Evolutionary conservation across 2,797 vertebrate species (phyloP), one percentile per base, ranked within the genome.

Genomic region (Carcharodon carcharias): DNA sequence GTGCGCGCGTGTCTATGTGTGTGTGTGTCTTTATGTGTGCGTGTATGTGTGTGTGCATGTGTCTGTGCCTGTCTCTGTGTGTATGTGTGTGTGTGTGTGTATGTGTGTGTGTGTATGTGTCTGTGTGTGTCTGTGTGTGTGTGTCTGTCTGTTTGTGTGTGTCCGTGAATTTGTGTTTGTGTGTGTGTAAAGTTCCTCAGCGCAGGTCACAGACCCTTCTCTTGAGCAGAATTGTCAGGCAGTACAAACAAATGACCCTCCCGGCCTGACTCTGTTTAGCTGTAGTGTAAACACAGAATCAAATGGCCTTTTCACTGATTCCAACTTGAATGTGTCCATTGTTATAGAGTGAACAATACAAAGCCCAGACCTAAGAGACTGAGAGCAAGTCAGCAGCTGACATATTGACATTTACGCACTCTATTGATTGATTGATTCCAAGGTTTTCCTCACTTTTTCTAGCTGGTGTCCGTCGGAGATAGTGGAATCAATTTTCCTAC

Each of bases 351-450:
- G 14, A 18, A 5, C 12, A 56, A 28, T 14, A 54, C 87, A 28
- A 8, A 23, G 35, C 63, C 21, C 18, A 8, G 11, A 4, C 56
- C 14, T 18, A 16, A 91, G 56, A 35, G 61, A n/a, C 35, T 21
- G 61, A 93, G 61, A 8, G 61, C 40, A 93, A 40, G n/a, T 65
- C n/a, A 67, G 61, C 61, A 2, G 82, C 82, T 93, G 91, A n/a
- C 58, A 92, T 92, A 61, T 92, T 92, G 58, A 92, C 61, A 40
- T 93, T 67, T 65, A 26, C 23, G 23, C 61, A 45, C 8, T 4
- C n/a, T n/a, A 93, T 67, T 93, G 91, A 93, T 93, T 67, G 63
- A 93, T 93, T 93, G 45, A n/a, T 93, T 67, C 91, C 91, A 93
- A 93, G 63, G 21, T 93, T 67, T 93, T 93, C 91, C 91, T 93